Conservation (phyloP, 1,140 invertebrate species). For the Heliconius congener region DNA sequence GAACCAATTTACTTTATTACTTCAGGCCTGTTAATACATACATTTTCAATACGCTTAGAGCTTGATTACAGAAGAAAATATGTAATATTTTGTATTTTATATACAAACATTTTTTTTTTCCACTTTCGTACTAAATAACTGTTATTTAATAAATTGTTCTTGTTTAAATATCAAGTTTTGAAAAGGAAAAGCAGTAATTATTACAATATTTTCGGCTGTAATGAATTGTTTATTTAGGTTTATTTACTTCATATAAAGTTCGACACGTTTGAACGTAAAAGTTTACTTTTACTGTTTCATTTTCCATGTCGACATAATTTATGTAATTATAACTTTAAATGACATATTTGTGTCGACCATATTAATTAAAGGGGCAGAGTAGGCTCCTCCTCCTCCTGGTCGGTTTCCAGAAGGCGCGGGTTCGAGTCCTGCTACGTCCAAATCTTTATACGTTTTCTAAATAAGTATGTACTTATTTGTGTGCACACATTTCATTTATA, state of each 20-base stretch:
- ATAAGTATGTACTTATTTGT: not conserved
- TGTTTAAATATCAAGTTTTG: not conserved
- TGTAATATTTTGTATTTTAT: too few species aligned
- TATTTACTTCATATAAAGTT: not conserved
- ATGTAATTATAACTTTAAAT: not conserved
- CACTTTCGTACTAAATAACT: too few species aligned
- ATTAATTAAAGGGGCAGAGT: not conserved
- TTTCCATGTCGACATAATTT: not conserved
- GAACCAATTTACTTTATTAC: too few species aligned
- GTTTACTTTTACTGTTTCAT: too few species aligned
- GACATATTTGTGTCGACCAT: not conserved
- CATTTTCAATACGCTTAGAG: too few species aligned
- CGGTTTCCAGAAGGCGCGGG: too few species aligned
- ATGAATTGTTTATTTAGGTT: constrained; percentile 20
- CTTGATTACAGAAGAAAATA: too few species aligned
- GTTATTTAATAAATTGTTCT: not conserved
- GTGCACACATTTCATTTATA: not conserved
- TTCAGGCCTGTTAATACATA: too few species aligned
- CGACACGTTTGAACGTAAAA: not conserved
- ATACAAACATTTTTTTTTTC: too few species aligned
- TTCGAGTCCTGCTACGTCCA: too few species aligned
- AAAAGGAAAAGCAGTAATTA: constrained; percentile 9
- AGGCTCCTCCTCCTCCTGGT: too few species aligned
- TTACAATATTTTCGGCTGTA: constrained; percentile 10
- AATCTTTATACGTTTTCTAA: not conserved